Conservation (phyloP, 2,888 invertebrate species). For the Caenorhabditis wallacei region DNA sequence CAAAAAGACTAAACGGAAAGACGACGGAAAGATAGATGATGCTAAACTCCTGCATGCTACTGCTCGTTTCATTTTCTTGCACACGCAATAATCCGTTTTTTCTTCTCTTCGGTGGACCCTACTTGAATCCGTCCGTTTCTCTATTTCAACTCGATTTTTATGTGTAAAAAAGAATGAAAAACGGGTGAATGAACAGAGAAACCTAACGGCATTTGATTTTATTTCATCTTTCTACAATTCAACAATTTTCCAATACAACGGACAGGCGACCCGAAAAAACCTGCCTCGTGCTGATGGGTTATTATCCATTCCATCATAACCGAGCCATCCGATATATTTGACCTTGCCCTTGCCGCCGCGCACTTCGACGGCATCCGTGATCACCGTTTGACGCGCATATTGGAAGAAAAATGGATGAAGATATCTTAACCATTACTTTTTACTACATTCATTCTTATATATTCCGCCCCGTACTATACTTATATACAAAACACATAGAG, state of each 20-base stretch:
- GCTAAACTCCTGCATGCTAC: slow-evolving; percentile 18
- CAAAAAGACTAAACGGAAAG: slow-evolving; percentile 27
- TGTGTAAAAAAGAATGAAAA: slow-evolving; percentile 24
- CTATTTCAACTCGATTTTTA: slow-evolving; percentile 22
- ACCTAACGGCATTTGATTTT: slow-evolving; percentile 22
- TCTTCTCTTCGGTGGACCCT: slow-evolving; percentile 14
- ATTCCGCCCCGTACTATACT: slow-evolving; percentile 20
- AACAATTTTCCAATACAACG: slow-evolving; percentile 1
- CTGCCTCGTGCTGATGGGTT: slow-evolving; percentile 33
- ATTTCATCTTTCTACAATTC: slow-evolving; percentile 10
- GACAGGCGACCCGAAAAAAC: slow-evolving; percentile 19
- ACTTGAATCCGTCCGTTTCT: slow-evolving; percentile 29
- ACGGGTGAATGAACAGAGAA: slow-evolving; percentile 14
- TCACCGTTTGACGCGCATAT: slow-evolving; percentile 34
- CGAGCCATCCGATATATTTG: slow-evolving; percentile 59
- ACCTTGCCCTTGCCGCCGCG: slow-evolving; percentile 41
- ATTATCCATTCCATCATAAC: slow-evolving; percentile 50
- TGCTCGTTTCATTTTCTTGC: slow-evolving; percentile 39
- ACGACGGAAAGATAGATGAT: slow-evolving; percentile 22
- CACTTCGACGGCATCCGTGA: slow-evolving; percentile 30
- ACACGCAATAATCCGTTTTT: slow-evolving; percentile 54
- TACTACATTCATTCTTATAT: slow-evolving; percentile 20
- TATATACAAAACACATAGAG: slow-evolving; percentile 17
- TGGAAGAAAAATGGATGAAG: slow-evolving; percentile 19
- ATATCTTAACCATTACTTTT: slow-evolving; percentile 56